phyloP scores from a whole-genome alignment of 2,113 vertebrate genomes.

The Dromiciops gliroides region DNA sequence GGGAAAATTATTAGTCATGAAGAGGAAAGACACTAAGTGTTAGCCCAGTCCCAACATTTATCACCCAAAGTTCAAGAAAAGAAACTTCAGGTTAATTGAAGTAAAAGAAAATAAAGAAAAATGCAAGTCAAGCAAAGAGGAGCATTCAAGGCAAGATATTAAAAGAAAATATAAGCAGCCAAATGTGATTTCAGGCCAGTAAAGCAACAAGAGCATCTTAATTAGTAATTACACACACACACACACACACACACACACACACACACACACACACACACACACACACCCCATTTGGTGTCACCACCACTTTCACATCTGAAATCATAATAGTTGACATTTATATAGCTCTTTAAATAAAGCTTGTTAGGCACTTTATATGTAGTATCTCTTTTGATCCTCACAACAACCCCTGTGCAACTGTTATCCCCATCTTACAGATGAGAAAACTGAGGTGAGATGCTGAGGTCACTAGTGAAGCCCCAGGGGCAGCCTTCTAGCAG shows the following conservation, averaged over 20 bases:
- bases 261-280: neutral
- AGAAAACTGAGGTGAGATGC: neutral
- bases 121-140: neutral
- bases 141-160: neutral
- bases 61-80: neutral
- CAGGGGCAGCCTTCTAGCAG: neutral
- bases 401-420: neutral
- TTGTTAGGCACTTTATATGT: neutral
- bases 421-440: neutral
- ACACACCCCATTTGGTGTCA: neutral
- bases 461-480: neutral
- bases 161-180: neutral
- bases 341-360: neutral
- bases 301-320: neutral
- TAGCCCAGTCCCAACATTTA: neutral
- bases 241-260: neutral
- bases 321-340: neutral
- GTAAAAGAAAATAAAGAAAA: conserved; percentile 15
- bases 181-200: conserved; percentile 3
- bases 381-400: neutral
- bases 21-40: neutral
- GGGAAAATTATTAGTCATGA: neutral
- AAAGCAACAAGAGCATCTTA: neutral
- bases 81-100: neutral
- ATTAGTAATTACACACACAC: neutral